Base-by-base conservation (phyloP, 2,113 vertebrate species). In the Chlamydotis undulata region DNA sequence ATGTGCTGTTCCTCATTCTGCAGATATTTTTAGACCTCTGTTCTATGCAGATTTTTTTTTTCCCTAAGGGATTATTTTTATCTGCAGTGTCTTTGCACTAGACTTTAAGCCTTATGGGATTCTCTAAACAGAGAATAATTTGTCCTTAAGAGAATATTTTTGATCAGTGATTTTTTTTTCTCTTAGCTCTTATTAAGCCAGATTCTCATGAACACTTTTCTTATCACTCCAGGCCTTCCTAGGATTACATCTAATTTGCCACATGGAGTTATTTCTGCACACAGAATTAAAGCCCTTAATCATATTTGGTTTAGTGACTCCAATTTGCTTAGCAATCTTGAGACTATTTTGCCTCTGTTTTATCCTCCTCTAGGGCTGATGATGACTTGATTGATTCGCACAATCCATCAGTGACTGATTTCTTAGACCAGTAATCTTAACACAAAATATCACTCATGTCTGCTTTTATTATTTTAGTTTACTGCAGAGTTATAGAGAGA, bases 231-330 rank as follows among this genome's bases (percentile, higher is more conserved):
- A 81, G 71, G 71, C 53, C 78, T 74, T 92, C 52, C 71, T 90
- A 78, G 68, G 81, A 92, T 91, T 92, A 69, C 63, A 93, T 83
- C 73, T 56, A 90, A 57, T 89, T 97, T 94, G 65, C 86, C 74
- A 96, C 45, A 74, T 22, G 63, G 63, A 94, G 86, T 86, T 94
- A 93, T 93, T 97, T 97, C 85, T 94, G 83, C 91, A 87, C 50
- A 80, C 55, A 78, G 91, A 94, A 96, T 96, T 94, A 94, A 93
- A 94, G 61, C 9, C 19, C 35, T 97, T 97, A 85, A 91, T 95
- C 83, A 92, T 89, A 68, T 92, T 95, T 96, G 50, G 73, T 82
- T 96, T 97, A 89, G 76, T 89, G 76, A 90, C 61, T 93, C 59
- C 17, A 63, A 91, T 96, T 96, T 86, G 74, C 28, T 96, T 76